Evolutionary conservation across 2,888 invertebrate genomes (phyloP), one percentile per base, ranked within the genome.

Genomic region (Molorchus minor): DNA sequence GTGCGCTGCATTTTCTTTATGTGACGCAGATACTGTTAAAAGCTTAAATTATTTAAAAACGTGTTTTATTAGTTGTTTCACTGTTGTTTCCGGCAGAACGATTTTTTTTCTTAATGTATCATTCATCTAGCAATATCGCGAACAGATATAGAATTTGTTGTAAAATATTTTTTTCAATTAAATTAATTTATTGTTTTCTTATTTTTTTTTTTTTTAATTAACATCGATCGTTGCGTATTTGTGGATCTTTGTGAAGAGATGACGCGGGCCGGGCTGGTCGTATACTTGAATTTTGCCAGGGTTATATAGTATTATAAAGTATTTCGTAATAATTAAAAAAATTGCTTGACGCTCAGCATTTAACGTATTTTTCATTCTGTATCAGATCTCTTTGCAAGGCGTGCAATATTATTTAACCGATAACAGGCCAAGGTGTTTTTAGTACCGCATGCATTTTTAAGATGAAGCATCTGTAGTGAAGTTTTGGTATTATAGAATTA

Each of bases 101-200:
- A 36, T 56, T 40, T 38, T 30, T 56, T 60, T 58, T 61, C 59
- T 41, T 52, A 56, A 51, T 71, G 66, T 72, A 73, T 73, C 71
- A 74, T 75, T 75, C 74, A 69, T 69, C 71, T 75, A 76, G 77
- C 77, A 77, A 77, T 77, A 77, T 74, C 67, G 68, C 49, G 59
- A 64, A 66, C 56, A 56, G 19, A 51, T 67, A 61, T 55, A 61
- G 52, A 52, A 40, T 38, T 38, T 49, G 38, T 40, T 40, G 30
- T 36, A 38, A 49, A 38, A 55, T 60, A 56, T 58, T 60, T 66
- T 64, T 56, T 66, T 64, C 56, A 55, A 53, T 53, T 52, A 59
- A 56, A 60, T 19, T 47, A 33, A 51, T 41, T 36, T 47, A 41
- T 58, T 52, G 36, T 29, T 20, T 53, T 33, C 33, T 53, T 59